A percentile compares a stretch with the other conserved stretches of the same genome.
phyloP scores from a whole-genome alignment of 2,888 invertebrate species.

The Unio pictorum region DNA sequence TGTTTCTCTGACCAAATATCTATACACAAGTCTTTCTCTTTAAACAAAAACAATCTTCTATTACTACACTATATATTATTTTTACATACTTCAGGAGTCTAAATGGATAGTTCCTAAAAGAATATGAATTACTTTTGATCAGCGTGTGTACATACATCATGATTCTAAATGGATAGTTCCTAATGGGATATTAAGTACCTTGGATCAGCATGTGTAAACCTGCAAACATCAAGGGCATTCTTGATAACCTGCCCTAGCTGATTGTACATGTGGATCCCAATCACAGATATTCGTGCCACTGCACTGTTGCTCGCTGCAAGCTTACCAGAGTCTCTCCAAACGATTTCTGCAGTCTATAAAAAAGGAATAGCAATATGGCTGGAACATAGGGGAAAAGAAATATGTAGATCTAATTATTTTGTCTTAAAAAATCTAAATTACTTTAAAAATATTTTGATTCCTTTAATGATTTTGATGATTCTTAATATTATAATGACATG shows the following conservation, averaged over 20 bases:
- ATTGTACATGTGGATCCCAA: conserved; percentile 61
- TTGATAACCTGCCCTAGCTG: conserved; percentile 62
- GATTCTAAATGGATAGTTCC: too few species aligned
- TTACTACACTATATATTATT: neutral
- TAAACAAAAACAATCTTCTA: neutral
- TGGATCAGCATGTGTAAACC: conserved; percentile 61
- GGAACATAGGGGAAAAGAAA: neutral
- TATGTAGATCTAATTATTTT: too few species aligned
- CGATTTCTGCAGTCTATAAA: conserved; percentile 61
- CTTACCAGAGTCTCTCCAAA: conserved; percentile 58
- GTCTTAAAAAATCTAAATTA: too few species aligned
- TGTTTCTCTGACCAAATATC: too few species aligned
- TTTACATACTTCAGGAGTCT: neutral
- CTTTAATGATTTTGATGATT: too few species aligned
- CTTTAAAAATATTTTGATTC: too few species aligned
- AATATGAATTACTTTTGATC: too few species aligned
- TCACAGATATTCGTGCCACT: conserved; percentile 59
- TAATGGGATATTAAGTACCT: too few species aligned
- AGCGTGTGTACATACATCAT: too few species aligned
- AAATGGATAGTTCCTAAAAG: too few species aligned
- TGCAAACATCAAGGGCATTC: conserved; percentile 62
- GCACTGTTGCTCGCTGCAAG: conserved; percentile 61
- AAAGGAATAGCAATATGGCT: conserved; percentile 1
- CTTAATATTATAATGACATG: too few species aligned
- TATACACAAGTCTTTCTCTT: neutral